Percentiles rank a stretch among this genome's conserved stretches.
phyloP scores from a whole-genome alignment of 2,113 vertebrate genomes.

The Centropus bengalensis region DNA sequence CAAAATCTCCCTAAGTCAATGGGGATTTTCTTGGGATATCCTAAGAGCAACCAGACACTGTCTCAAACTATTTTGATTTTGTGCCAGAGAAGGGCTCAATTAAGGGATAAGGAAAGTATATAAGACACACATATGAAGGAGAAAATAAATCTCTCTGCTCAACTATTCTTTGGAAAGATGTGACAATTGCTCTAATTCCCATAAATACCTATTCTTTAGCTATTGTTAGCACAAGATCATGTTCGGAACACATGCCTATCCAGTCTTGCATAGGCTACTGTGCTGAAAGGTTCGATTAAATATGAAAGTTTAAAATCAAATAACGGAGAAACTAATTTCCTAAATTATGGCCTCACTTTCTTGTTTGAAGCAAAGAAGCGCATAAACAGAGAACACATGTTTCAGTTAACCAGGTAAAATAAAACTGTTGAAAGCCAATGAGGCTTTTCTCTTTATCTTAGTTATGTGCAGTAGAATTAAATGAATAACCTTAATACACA shows the following conservation, averaged over 20 bases:
- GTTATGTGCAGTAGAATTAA: not conserved
- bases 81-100: not conserved
- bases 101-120: not conserved
- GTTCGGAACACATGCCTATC: not conserved
- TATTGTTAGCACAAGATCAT: not conserved
- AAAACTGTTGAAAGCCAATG: not conserved
- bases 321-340: not conserved
- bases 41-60: not conserved
- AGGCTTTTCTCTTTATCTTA: not conserved
- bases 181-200: not conserved
- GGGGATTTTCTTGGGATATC: not conserved
- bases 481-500: not conserved
- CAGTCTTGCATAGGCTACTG: rapidly evolving
- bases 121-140: not conserved
- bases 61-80: not conserved
- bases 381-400: rapidly evolving
- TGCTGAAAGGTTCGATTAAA: not conserved
- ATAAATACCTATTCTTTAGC: not conserved
- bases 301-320: not conserved
- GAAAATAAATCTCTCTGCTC: not conserved
- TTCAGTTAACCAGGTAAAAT: not conserved
- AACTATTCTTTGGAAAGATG: not conserved
- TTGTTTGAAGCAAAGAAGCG: not conserved
- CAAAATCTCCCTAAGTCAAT: not conserved
- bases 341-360: not conserved